phyloP scores from a whole-genome alignment of 2,797 vertebrate genomes.

The Dromococcyx pavoninus region DNA sequence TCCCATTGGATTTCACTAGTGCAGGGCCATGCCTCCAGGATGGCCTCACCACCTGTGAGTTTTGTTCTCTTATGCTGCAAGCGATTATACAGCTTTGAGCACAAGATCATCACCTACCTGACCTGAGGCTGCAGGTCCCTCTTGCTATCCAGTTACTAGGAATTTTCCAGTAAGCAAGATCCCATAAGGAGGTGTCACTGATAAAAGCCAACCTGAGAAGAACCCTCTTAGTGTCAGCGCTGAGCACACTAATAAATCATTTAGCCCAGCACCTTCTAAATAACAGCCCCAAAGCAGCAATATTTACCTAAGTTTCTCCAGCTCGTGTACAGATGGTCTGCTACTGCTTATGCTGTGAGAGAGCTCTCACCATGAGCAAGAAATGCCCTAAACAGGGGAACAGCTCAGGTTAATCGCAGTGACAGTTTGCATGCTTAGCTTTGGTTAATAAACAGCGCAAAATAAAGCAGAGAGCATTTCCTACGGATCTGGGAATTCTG shows the following conservation, averaged over 20 bases:
- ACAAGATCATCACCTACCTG: not conserved
- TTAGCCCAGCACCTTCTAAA: slow-evolving; percentile 32
- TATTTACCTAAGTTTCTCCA: not conserved
- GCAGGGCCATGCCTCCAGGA: not conserved
- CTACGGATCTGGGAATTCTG: not conserved
- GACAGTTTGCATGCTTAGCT: not conserved
- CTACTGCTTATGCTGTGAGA: fast-evolving
- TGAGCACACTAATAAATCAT: slow-evolving; percentile 46
- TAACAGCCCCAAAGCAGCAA: not conserved
- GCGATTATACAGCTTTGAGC: not conserved
- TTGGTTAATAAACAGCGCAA: not conserved
- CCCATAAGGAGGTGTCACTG: slow-evolving; percentile 22
- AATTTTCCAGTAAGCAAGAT: slow-evolving; percentile 44
- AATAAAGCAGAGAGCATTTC: not conserved
- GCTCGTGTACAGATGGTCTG: not conserved
- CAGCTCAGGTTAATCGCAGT: not conserved
- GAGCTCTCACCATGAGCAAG: not conserved
- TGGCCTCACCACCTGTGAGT: fast-evolving
- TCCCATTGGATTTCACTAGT: not conserved
- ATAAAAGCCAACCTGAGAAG: slow-evolving; percentile 54
- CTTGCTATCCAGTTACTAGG: not conserved
- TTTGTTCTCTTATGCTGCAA: not conserved
- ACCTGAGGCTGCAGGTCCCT: not conserved
- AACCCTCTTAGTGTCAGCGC: not conserved
- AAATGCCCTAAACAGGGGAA: not conserved